A percentile compares a stretch with the other conserved stretches of the same genome.
These are phyloP conservation scores for Corythucha ciliata DNA, from an alignment of 2,888 invertebrate genomes.

Conservation along the genomic window DNA sequence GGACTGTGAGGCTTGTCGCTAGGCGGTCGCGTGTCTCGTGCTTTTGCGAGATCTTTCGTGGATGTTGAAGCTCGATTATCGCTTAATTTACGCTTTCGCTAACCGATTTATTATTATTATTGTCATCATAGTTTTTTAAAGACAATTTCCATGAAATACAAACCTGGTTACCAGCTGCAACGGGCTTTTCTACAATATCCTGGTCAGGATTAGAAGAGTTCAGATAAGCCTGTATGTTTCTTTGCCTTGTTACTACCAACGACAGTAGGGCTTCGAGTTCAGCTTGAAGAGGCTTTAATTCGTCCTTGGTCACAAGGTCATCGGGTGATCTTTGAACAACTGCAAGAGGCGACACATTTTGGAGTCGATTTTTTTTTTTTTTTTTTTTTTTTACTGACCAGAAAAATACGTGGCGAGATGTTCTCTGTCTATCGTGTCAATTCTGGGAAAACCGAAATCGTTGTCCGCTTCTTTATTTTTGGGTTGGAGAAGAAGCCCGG, in stretches of 20 bases:
- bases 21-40: too few species aligned
- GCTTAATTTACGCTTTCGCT: slow-evolving; percentile 27
- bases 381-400: too few species aligned
- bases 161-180: background rate
- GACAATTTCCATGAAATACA: background rate
- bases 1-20: slow-evolving; percentile 14
- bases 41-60: slow-evolving; percentile 26
- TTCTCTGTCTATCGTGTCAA: too few species aligned
- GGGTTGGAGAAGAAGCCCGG: too few species aligned
- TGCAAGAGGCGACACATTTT: too few species aligned
- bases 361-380: too few species aligned
- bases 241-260: slow-evolving; percentile 67
- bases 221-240: slow-evolving; percentile 68
- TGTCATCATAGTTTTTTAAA: slow-evolving; percentile 12
- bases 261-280: slow-evolving; percentile 80
- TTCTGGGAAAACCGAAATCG: too few species aligned
- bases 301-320: slow-evolving; percentile 78
- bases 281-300: slow-evolving; percentile 74
- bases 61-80: slow-evolving; percentile 27
- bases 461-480: too few species aligned
- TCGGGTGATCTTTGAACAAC: too few species aligned
- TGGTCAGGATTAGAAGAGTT: slow-evolving; percentile 34
- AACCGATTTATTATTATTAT: slow-evolving; percentile 4
- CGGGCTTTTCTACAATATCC: slow-evolving; percentile 19
- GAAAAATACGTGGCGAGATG: too few species aligned